Conservation (phyloP, 2,113 vertebrate species). For the Leptobrachium leishanense region DNA sequence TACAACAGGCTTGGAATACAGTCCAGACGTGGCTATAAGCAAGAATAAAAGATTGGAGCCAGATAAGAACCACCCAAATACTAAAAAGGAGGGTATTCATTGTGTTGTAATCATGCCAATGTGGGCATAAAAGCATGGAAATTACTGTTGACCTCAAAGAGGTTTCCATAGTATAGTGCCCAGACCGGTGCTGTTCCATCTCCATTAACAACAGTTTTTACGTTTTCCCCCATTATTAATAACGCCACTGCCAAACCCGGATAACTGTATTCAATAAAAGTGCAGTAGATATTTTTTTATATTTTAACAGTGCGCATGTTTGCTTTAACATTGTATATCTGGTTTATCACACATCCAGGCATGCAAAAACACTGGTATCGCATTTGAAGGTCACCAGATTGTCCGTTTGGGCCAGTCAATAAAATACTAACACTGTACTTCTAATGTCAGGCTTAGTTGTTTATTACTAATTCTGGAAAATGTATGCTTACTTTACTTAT, state of each 20-base stretch:
- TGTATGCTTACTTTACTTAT: too few species aligned
- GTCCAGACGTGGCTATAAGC: too few species aligned
- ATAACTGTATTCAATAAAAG: slow-evolving; percentile 25
- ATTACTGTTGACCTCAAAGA: slow-evolving; percentile 31
- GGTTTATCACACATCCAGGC: slow-evolving; percentile 14
- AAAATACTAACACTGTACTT: not conserved
- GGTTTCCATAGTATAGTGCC: slow-evolving; percentile 25
- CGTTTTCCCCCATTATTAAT: slow-evolving; percentile 24
- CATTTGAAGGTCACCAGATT: not conserved
- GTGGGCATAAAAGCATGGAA: slow-evolving; percentile 25
- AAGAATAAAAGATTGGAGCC: too few species aligned
- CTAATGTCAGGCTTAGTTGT: too few species aligned
- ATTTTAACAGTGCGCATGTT: slow-evolving; percentile 25
- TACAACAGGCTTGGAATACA: too few species aligned
- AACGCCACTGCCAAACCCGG: slow-evolving; percentile 18
- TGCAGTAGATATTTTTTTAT: slow-evolving; percentile 28
- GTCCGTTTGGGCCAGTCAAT: not conserved
- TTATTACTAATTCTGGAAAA: too few species aligned
- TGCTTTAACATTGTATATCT: slow-evolving; percentile 21
- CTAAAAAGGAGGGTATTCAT: slow-evolving; percentile 19
- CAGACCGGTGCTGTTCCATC: slow-evolving; percentile 19
- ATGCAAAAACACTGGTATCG: not conserved
- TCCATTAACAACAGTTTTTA: slow-evolving; percentile 23
- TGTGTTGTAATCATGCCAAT: slow-evolving; percentile 12
- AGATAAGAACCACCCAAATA: too few species aligned